Conservation (phyloP, 2,888 invertebrate genomes). For the Sesia apiformis region DNA sequence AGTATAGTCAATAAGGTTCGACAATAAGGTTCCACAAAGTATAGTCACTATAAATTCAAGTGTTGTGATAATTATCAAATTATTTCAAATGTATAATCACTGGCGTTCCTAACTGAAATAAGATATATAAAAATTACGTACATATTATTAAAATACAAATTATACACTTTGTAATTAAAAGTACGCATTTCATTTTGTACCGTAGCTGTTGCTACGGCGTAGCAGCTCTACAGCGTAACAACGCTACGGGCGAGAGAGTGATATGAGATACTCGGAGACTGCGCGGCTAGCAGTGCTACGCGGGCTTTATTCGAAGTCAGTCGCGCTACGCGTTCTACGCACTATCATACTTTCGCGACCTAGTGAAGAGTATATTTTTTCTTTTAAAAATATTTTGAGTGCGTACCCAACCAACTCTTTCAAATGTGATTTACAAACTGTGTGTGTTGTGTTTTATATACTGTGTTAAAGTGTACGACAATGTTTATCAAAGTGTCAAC, state of each 20-base stretch:
- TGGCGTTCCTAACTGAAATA: too few species aligned
- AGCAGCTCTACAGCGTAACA: constrained; percentile 11
- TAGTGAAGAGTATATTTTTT: background rate
- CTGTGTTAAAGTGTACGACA: background rate
- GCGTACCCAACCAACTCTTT: background rate
- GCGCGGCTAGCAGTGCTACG: constrained; percentile 58
- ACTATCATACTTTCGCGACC: background rate
- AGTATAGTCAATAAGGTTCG: too few species aligned
- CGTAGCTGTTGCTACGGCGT: constrained; percentile 1
- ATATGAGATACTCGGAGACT: constrained; percentile 52
- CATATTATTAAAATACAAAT: too few species aligned
- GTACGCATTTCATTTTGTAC: background rate
- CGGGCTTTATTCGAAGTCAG: constrained; percentile 24
- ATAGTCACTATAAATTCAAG: too few species aligned
- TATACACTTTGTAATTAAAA: background rate
- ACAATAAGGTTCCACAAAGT: too few species aligned
- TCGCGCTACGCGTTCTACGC: constrained; percentile 19
- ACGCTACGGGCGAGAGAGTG: constrained; percentile 13
- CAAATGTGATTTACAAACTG: constrained; percentile 45
- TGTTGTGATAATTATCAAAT: too few species aligned
- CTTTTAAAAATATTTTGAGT: background rate
- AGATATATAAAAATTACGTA: too few species aligned
- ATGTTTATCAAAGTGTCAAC: background rate
- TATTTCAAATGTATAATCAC: too few species aligned
- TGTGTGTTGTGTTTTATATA: constrained; percentile 35